Evolutionary conservation across 1,140 invertebrate species (phyloP), one percentile per base, ranked within the genome.

Genomic region (Doryteuthis pealeii): DNA sequence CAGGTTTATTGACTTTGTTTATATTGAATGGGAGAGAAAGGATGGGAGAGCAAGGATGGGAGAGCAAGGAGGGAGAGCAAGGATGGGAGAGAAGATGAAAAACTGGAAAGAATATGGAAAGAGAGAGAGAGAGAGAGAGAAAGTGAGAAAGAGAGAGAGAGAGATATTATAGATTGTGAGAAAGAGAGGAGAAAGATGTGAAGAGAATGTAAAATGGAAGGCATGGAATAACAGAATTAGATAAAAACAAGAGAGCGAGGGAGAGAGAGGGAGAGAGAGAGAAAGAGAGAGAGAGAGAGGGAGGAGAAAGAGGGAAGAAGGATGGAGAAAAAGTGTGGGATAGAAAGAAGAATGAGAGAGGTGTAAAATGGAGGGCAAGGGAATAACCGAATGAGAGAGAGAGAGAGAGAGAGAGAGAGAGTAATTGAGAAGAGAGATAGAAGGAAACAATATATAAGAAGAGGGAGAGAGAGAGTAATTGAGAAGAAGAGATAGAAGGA

Each of bases 391-490:
- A 26, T 28, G 10, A 68, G 66, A 68, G 66, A 68, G 8, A 68
- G 66, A 68, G 31, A 68, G 66, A 68, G 66, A 68, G 66, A 32
- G 66, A 68, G 66, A 68, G 66, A 68, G 66, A 68, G 66, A 32
- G 31, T 28, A 22, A 68, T 3, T 4, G 26, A 68, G 66, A 4
- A 30, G 58, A 62, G 3, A 62, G 58, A 62, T 5, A 62, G 3
- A 62, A 6, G 58, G 28, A 26, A 30, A 26, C 58, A 62, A 26
- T 4, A 62, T 15, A 62, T n/a, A 62, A 15, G 15, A 15, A 62
- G 4, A 62, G 58, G 28, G 4, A 62, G 58, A 5, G 58, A 62
- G 4, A 62, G 58, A 62, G 15, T 5, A 4, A 62, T 5, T 4
- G 58, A 62, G 58, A 62, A 3, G 15, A 15, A 62, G 4, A 62